phyloP scores from a whole-genome alignment of 2,888 invertebrate species.

The Capitulum mitella region DNA sequence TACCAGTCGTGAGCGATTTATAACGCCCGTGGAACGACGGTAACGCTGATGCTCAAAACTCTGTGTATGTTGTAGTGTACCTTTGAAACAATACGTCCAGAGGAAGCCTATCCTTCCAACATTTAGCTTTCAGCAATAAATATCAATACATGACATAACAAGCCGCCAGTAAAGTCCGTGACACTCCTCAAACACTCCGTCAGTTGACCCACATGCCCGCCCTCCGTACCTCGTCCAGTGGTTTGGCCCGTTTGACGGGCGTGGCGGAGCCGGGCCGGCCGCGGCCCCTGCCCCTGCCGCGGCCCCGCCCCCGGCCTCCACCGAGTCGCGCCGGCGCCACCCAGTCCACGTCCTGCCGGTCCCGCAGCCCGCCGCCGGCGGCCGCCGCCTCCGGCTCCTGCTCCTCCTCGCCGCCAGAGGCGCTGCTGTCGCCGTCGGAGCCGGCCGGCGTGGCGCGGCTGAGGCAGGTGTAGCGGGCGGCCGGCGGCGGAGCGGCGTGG shows the following conservation, averaged over 20 bases:
- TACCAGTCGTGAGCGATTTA: no score
- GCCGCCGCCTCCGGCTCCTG: neutral
- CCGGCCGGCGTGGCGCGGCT: neutral
- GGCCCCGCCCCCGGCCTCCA: neutral
- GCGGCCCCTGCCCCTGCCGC: neutral
- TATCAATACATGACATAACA: no score
- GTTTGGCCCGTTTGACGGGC: neutral
- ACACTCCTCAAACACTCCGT: no score
- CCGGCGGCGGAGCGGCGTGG: neutral
- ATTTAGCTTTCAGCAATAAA: no score
- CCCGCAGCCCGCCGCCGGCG: neutral
- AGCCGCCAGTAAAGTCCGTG: no score
- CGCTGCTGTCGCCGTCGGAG: neutral
- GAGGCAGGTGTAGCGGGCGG: neutral
- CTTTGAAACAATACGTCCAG: no score
- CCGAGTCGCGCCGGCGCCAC: neutral
- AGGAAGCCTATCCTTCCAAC: no score
- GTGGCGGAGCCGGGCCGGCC: neutral
- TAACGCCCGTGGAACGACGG: no score
- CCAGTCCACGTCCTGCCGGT: constrained; percentile 4
- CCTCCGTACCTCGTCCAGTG: no score
- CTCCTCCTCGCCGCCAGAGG: neutral
- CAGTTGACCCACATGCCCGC: no score
- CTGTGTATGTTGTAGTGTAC: no score
- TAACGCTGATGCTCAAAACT: no score